A percentile compares a stretch with the other conserved stretches of the same genome.
phyloP scores from a whole-genome alignment of 2,888 invertebrate genomes.

The Tuberolachnus salignus region DNA sequence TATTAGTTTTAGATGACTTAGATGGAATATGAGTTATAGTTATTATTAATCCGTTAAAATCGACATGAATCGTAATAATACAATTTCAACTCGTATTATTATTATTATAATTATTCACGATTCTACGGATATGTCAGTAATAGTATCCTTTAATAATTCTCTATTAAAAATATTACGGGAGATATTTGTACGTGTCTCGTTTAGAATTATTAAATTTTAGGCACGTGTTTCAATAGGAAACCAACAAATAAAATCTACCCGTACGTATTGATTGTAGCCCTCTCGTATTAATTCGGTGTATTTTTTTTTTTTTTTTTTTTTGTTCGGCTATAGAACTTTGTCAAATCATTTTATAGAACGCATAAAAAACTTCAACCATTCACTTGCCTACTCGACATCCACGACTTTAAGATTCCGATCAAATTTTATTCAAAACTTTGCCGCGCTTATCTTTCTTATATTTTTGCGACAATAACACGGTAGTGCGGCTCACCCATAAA shows the following conservation, averaged over 20 bases:
- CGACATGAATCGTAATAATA: conserved; percentile 1
- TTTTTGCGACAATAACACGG: conserved; percentile 11
- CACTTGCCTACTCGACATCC: conserved; percentile 4
- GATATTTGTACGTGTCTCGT: too few species aligned
- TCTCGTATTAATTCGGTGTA: too few species aligned
- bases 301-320: not conserved
- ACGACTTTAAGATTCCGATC: conserved; percentile 25
- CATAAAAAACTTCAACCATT: conserved; percentile 4
- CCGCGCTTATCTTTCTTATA: conserved; percentile 38
- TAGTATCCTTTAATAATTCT: conserved; percentile 23
- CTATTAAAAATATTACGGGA: not conserved
- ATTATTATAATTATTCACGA: not conserved
- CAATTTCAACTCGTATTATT: conserved; percentile 27
- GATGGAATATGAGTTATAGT: not conserved
- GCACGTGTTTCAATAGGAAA: too few species aligned
- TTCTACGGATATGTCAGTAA: not conserved
- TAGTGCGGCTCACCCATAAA: conserved; percentile 1
- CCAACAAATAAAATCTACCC: not conserved
- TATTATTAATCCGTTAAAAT: conserved; percentile 9
- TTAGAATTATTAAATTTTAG: too few species aligned
- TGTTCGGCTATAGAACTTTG: not conserved
- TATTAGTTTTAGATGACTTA: not conserved
- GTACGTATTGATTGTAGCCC: not conserved
- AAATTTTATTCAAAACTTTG: conserved; percentile 47
- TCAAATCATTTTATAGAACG: conserved; percentile 3